A percentile compares a stretch with the other conserved stretches of the same genome.
Conservation (phyloP, 1,140 invertebrate species). For the Pseudobourletiella spinata region DNA sequence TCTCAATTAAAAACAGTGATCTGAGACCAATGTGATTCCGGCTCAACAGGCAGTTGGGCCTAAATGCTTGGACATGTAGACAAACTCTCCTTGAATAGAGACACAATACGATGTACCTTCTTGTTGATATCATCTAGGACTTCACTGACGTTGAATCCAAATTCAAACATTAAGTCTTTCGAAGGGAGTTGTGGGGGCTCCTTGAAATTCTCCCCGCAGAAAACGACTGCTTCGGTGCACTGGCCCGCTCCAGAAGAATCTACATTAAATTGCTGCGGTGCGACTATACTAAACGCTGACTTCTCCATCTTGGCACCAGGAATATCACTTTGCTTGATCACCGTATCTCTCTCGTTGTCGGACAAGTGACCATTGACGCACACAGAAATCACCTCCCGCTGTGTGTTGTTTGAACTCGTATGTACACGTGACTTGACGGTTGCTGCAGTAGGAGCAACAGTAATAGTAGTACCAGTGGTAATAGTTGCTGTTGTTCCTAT, state of each 20-base stretch:
- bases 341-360: background rate
- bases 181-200: background rate
- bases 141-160: slow-evolving; percentile 17
- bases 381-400: background rate
- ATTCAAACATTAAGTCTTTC: slow-evolving; percentile 15
- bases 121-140: background rate
- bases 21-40: background rate
- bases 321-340: background rate
- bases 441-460: too few species aligned
- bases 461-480: too few species aligned
- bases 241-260: background rate
- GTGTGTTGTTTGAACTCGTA: too few species aligned
- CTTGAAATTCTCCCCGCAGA: slow-evolving; percentile 27
- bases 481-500: too few species aligned
- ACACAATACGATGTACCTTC: background rate
- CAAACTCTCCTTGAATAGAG: too few species aligned
- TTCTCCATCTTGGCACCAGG: background rate
- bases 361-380: background rate
- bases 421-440: too few species aligned
- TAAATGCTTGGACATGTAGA: too few species aligned
- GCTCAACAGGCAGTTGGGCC: too few species aligned
- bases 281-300: background rate
- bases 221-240: slow-evolving; percentile 15
- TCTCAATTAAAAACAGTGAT: background rate
- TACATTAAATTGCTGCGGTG: background rate